phyloP scores from a whole-genome alignment of 2,113 vertebrate genomes.

The cat (Felis catus) region DNA sequence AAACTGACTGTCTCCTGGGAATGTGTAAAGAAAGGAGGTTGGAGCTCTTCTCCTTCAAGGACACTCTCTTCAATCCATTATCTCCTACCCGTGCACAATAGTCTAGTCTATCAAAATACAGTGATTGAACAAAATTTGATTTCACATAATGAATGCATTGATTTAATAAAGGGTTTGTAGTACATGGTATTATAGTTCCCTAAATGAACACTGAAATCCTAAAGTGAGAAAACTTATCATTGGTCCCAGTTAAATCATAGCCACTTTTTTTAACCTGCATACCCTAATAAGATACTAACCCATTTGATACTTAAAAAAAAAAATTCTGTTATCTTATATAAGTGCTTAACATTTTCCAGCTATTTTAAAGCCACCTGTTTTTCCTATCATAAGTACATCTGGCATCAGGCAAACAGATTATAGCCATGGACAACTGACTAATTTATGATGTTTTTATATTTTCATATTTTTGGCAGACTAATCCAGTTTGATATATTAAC shows the following conservation, averaged over 20 bases:
- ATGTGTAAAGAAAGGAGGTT: conserved; percentile 65
- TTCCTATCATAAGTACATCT: conserved; percentile 80
- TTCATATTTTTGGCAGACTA: conserved; percentile 83
- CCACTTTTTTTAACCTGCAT: conserved; percentile 65
- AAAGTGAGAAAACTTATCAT: conserved; percentile 76
- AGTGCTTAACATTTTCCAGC: conserved; percentile 69
- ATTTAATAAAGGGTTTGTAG: conserved; percentile 82
- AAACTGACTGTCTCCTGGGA: conserved; percentile 73
- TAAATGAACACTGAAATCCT: conserved; percentile 82
- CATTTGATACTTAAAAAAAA: conserved; percentile 34
- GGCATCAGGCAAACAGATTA: conserved; percentile 80
- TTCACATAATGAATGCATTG: conserved; percentile 79
- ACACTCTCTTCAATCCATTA: conserved; percentile 79
- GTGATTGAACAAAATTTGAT: conserved; percentile 83
- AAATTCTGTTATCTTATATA: conserved; percentile 70
- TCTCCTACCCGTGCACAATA: conserved; percentile 66
- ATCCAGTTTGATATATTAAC: conserved; percentile 83
- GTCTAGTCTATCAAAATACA: conserved; percentile 81
- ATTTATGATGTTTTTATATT: conserved; percentile 86
- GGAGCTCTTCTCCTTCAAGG: conserved; percentile 80
- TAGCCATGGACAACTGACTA: conserved; percentile 83
- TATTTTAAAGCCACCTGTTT: conserved; percentile 80
- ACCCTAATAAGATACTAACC: conserved; percentile 72
- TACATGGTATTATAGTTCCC: conserved; percentile 72
- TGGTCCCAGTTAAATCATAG: conserved; percentile 71